These are phyloP conservation scores for Thamnophis sirtalis DNA, from an alignment of 2,113 vertebrate genomes.

Conservation along the genomic window DNA sequence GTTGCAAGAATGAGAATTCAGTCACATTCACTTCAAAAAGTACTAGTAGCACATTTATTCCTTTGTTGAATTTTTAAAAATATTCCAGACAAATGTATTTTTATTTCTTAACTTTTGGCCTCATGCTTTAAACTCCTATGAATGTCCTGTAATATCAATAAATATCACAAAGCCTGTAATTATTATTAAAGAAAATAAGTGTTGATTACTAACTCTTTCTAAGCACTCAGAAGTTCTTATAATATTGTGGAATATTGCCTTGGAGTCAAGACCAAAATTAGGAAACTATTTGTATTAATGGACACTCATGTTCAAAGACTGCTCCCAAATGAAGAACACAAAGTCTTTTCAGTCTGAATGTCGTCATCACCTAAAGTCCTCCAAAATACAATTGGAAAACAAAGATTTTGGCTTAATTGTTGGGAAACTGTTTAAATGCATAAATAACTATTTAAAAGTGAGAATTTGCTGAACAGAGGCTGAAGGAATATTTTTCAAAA, in stretches of 20 bases:
- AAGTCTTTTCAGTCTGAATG: not conserved
- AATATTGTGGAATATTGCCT: not conserved
- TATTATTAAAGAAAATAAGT: not conserved
- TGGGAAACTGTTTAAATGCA: not conserved
- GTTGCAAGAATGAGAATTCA: too few species aligned
- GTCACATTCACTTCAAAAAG: too few species aligned
- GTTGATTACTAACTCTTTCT: not conserved
- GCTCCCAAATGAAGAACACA: not conserved
- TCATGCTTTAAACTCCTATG: not conserved
- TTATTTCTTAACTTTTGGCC: not conserved
- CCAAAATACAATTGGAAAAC: not conserved
- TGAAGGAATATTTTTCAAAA: not conserved
- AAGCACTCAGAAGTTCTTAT: not conserved
- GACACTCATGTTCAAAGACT: slow-evolving; percentile 12
- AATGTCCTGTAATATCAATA: not conserved
- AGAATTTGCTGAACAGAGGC: not conserved
- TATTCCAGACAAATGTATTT: not conserved
- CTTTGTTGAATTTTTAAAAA: not conserved
- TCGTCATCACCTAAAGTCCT: not conserved
- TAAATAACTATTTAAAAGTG: not conserved
- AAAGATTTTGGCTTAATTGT: not conserved
- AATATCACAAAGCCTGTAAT: not conserved
- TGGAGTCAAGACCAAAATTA: slow-evolving; percentile 7
- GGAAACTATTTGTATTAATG: not conserved
- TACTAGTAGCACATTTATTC: not conserved